These are phyloP conservation scores for Piezodorus guildinii DNA, from an alignment of 1,140 invertebrate genomes.

Conservation along the genomic window DNA sequence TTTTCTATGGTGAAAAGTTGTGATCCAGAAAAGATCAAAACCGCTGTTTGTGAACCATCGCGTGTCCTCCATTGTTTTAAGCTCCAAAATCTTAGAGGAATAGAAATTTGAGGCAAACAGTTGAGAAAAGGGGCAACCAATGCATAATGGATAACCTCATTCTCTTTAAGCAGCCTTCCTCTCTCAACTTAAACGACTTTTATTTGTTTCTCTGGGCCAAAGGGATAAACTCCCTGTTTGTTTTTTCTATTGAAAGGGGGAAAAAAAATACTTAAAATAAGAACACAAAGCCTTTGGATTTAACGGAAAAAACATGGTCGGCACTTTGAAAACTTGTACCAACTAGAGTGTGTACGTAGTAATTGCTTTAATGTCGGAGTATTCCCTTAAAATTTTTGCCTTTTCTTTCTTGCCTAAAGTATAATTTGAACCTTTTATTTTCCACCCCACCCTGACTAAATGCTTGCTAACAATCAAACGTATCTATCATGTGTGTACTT, in stretches of 20 bases:
- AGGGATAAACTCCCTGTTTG: not conserved
- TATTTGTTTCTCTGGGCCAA: constrained; percentile 1
- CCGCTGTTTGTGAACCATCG: no score
- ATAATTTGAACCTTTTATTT: constrained; percentile 2
- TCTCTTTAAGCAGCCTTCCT: not conserved
- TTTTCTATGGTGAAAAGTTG: no score
- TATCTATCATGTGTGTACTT: constrained; percentile 14
- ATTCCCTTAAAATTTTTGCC: not conserved
- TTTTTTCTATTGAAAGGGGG: not conserved
- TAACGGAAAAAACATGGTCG: not conserved
- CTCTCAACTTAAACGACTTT: constrained; percentile 4
- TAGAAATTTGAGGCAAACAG: no score
- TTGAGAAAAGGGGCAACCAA: not conserved
- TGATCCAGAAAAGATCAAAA: no score
- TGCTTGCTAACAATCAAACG: constrained; percentile 15
- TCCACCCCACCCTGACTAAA: not conserved
- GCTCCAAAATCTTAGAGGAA: no score
- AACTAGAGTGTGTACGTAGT: not conserved
- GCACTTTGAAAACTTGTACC: not conserved
- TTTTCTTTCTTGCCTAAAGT: not conserved
- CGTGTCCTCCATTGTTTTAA: no score
- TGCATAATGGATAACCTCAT: constrained; percentile 7
- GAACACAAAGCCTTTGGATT: not conserved
- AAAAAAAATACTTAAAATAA: not conserved
- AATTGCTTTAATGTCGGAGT: constrained; percentile 1